phyloP scores from a whole-genome alignment of 2,113 vertebrate species.

The Collichthys lucidus region DNA sequence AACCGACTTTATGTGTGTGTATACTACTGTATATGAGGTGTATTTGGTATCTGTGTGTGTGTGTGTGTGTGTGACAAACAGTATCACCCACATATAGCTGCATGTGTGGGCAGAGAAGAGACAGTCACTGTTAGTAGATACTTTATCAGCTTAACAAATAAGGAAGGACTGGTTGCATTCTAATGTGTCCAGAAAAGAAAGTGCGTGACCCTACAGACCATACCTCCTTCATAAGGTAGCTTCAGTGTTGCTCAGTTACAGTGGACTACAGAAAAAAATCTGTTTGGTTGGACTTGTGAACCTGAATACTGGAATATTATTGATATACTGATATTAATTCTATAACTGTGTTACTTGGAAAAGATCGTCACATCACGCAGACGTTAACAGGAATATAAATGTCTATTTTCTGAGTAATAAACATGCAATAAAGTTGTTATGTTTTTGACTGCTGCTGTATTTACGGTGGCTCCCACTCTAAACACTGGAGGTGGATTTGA shows the following conservation, averaged over 20 bases:
- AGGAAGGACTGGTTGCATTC: slow-evolving; percentile 5
- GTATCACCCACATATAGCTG: slow-evolving; percentile 33
- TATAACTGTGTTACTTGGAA: neutral
- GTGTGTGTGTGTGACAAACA: neutral
- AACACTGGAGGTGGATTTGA: neutral
- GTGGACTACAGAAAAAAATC: neutral
- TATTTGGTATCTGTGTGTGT: neutral
- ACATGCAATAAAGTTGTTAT: neutral
- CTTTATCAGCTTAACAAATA: slow-evolving; percentile 39
- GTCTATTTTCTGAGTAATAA: neutral
- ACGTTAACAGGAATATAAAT: slow-evolving; percentile 2
- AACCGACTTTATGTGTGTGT: neutral
- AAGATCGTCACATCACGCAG: neutral
- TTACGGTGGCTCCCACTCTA: neutral
- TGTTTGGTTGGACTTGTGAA: neutral
- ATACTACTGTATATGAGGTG: neutral
- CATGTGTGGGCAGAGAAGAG: slow-evolving; percentile 50
- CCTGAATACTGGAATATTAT: neutral
- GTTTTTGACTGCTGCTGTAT: neutral
- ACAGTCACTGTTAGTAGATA: slow-evolving; percentile 32
- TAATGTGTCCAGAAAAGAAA: neutral
- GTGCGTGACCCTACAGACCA: neutral
- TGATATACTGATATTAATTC: neutral
- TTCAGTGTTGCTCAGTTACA: neutral
- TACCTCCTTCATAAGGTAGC: neutral